phyloP scores from a whole-genome alignment of 2,797 vertebrate genomes.

The Lepidocolaptes lacrymiger region DNA sequence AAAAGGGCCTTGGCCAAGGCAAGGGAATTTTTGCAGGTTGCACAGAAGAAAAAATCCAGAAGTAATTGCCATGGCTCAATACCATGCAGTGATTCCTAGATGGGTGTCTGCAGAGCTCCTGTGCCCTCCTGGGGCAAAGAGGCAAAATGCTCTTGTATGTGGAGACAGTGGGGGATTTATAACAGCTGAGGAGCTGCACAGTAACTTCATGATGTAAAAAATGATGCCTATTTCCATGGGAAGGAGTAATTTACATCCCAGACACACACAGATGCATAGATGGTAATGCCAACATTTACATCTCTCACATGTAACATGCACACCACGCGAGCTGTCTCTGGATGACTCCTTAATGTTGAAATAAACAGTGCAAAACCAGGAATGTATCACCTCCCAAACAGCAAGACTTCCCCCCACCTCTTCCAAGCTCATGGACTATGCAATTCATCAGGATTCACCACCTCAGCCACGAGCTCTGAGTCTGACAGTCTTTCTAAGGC shows the following conservation, averaged over 20 bases:
- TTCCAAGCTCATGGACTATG: background rate
- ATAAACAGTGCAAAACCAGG: background rate
- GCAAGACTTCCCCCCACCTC: too few relatives aligned
- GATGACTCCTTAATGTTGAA: background rate
- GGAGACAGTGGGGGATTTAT: background rate
- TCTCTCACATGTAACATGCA: accelerated
- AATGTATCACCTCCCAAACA: background rate
- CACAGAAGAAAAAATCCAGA: background rate
- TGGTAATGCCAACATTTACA: background rate
- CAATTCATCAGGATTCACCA: background rate
- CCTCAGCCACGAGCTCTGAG: background rate
- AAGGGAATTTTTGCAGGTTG: background rate
- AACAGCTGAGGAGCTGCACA: background rate
- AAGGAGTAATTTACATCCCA: background rate
- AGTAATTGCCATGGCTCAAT: background rate
- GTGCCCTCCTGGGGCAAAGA: background rate
- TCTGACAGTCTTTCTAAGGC: background rate
- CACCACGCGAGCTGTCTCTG: background rate
- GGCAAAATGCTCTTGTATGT: background rate
- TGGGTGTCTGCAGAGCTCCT: background rate
- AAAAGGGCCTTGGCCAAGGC: background rate
- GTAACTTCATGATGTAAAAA: background rate
- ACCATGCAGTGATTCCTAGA: background rate
- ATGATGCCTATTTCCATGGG: background rate
- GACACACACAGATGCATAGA: background rate